Evolutionary conservation across 2,113 vertebrate genomes (phyloP), one percentile per base, ranked within the genome.

Genomic region (Henicopernis longicauda): DNA sequence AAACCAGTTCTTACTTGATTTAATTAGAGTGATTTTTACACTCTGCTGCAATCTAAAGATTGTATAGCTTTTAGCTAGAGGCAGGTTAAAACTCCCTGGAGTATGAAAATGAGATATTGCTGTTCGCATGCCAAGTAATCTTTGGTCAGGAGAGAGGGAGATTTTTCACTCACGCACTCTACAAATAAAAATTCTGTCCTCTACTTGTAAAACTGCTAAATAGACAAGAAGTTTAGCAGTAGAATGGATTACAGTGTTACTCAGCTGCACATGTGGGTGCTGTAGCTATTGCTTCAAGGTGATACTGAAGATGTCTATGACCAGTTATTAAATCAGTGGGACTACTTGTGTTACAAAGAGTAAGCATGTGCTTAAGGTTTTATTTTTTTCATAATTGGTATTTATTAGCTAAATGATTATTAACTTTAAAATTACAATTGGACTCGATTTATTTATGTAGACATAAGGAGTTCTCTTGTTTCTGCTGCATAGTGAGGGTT

Each of bases 1-100:
- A 89, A 93, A 96, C 96, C 90, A 96, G 96, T 98, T 98, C 90
- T 91, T 89, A 89, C 92, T 94, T 96, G 91, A 95, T 96, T 96
- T 96, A 97, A 97, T 97, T 97, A 95, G 92, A 86, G 66, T 91
- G 83, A 94, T 97, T 97, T 97, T 96, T 97, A 94, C 94, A 91
- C 90, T 95, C 90, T 96, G 26, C 95, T 96, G 95, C 82, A 93
- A 86, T 91, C 93, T 96, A 70, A 97, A 94, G 84, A 91, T 91
- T 93, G 93, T 97, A 59, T 90, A 86, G 89, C 63, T 95, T 94
- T 95, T 95, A 96, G 96, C 94, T 95, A 95, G 92, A 93, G 97
- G 95, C 96, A 95, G 95, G 88, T 97, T 98, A 94, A 96, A 97
- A 96, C 72, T 95, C 86, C 76, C 73, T 90, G 58, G 80, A 95